Base-by-base conservation (phyloP, 2,113 vertebrate genomes). In the Sterna hirundo region DNA sequence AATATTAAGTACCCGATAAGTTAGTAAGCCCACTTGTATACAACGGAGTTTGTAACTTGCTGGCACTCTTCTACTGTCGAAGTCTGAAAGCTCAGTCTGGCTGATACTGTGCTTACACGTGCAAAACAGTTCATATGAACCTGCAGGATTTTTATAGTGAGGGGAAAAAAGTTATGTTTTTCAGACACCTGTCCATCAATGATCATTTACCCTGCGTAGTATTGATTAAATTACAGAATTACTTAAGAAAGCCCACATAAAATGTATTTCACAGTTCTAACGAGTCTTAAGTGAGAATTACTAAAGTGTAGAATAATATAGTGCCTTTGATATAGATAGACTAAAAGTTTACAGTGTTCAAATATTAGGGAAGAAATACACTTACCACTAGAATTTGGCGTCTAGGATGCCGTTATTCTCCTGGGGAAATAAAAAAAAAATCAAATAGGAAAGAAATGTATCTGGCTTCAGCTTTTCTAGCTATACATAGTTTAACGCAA, bases 391-490 rank as follows among this genome's bases (percentile, higher is more conserved):
- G n/a, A 95, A 92, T 83, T 76, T 92, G 81, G 52, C 61, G 25
- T 71, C 42, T 87, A 51, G 76, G 58, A 54, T 82, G 47, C 30
- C 13, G 5, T 69, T 88, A 76, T 92, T 95, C 46, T 66, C 62
- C 71, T 94, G 85, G 76, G 86, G 3, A 29, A 36, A 32, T n/a
- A 20, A 5, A 8, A 38, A 52, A 82, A 77, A n/a, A 88, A 22
- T 22, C 79, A 91, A 96, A 93, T 93, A 84, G 86, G 96, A 91
- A 89, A 95, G 85, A 96, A 93, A 89, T 95, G 90, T 94, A 96
- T 92, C 96, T 98, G 97, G 97, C 96, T 98, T 97, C 95, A 98
- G 89, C 75, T 97, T 97, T 94, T 95, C 84, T 94, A 80, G 83
- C 69, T 88, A 16, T 75, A 30, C 25, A 2, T 54, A 62, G 27